Evolutionary conservation across 2,888 invertebrate species (phyloP), one percentile per base, ranked within the genome.

Genomic region (Patella ulyssiponensis): DNA sequence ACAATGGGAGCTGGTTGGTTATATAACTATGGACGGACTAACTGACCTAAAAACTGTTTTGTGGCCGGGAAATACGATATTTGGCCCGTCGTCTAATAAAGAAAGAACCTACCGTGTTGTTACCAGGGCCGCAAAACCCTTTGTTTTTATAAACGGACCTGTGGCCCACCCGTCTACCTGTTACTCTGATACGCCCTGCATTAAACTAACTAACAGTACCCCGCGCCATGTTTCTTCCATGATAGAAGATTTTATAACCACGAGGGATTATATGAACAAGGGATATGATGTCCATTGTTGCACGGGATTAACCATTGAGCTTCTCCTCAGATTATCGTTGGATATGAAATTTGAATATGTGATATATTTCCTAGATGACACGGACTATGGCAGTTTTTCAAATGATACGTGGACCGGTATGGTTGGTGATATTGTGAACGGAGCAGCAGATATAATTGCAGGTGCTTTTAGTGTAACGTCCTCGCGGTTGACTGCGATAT

Each of bases 321-420:
- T 97, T 17, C 92, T 97, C 85, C 94, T 95, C 90, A 94, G 95
- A 88, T 94, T 97, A 80, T 95, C 96, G 44, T 81, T 94, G 85
- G 97, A 97, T 91, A 92, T 97, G 79, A 95, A 95, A 91, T 97
- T 97, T 90, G 95, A 96, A 90, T 96, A 96, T 91, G 95, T 96
- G 89, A 93, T 97, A 81, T 97, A 97, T 91, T 91, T 91, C 78
- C 88, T 91, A 64, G 85, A 88, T 52, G 84, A 95, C 81, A 85
- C 86, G 44, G 93, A 94, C 80, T 85, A 84, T 74, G 87, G 87
- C 2, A 81, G 76, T 14, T 73, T 77, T 17, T 56, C 52, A 12
- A 86, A 88, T 77, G 94, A 94, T 77, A 94, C 94, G 90, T 97
- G 97, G 97, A 96, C 96, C 89, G 97, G 97, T 7, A 94, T 97